Conservation (phyloP, 2,113 vertebrate species). For the Helogale parvula region DNA sequence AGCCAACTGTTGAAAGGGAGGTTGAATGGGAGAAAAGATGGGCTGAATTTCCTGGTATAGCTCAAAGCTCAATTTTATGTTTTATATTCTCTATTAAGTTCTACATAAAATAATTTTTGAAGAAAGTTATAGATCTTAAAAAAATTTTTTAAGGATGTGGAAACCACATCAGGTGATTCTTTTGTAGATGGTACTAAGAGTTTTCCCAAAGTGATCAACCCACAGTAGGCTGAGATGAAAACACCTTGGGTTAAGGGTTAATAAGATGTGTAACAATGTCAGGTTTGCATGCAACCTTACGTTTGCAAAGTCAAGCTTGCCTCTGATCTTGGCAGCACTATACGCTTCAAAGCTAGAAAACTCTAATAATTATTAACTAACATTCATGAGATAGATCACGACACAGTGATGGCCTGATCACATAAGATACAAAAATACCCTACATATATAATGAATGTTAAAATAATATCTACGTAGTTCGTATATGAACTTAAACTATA, state of each 20-base stretch:
- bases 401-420: background rate
- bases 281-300: background rate
- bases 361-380: background rate
- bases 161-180: background rate
- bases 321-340: background rate
- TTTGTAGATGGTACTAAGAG: background rate
- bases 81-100: background rate
- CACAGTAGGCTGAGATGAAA: background rate
- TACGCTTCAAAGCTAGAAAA: background rate
- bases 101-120: background rate
- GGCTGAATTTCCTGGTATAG: background rate
- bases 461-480: background rate
- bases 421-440: background rate
- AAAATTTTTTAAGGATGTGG: background rate
- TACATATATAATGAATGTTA: background rate
- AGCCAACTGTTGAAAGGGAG: accelerated
- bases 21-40: background rate
- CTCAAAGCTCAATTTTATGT: background rate
- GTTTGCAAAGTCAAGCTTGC: too few relatives aligned
- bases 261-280: background rate
- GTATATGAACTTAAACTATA: background rate
- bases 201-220: background rate
- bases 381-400: background rate
- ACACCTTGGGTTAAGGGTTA: background rate
- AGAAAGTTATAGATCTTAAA: background rate